Conservation (phyloP, 2,888 invertebrate species). For the Hyalella azteca region DNA sequence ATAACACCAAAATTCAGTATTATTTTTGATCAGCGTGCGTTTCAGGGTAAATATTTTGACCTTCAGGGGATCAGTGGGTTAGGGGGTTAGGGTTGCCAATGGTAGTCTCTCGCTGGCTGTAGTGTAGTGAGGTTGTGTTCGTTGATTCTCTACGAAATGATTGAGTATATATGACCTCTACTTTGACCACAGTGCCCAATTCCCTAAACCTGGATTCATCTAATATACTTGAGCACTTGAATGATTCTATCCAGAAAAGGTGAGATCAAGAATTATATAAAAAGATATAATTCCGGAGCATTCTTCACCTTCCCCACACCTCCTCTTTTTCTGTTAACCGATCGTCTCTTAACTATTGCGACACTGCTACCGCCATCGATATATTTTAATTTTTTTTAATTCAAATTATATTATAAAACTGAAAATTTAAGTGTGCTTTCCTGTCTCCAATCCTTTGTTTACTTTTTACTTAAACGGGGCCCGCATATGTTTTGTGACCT, state of each 20-base stretch:
- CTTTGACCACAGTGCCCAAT: neutral
- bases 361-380: neutral
- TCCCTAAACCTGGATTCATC: constrained; percentile 20
- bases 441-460: too few species aligned
- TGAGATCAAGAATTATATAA: too few species aligned
- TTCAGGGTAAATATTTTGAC: too few species aligned
- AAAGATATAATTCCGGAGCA: neutral
- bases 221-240: neutral
- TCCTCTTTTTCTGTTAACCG: neutral
- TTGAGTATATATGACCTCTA: neutral
- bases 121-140: neutral
- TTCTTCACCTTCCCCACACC: neutral
- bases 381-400: neutral
- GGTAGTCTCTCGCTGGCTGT: neutral
- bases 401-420: neutral
- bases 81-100: neutral
- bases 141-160: neutral
- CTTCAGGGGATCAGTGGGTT: too few species aligned
- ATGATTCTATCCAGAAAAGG: constrained; percentile 20
- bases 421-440: neutral
- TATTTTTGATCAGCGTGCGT: too few species aligned
- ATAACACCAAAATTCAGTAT: too few species aligned
- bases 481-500: too few species aligned
- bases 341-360: constrained; percentile 16
- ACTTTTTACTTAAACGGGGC: too few species aligned